These are phyloP conservation scores for Lissonota sp. DNA, from an alignment of 2,888 invertebrate species.

Conservation along the genomic window DNA sequence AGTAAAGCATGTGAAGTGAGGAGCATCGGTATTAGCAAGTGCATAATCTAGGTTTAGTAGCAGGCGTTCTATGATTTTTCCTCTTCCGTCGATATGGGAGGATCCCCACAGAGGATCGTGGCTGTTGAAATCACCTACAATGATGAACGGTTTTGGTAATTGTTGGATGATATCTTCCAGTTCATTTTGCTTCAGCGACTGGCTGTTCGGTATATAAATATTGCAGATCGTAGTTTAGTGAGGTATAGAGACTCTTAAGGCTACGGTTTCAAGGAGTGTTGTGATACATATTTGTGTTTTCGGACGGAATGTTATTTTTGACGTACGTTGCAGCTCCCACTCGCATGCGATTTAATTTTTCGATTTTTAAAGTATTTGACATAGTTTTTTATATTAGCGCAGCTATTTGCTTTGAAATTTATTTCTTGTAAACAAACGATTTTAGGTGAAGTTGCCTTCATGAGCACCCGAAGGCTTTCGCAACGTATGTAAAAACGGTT, in stretches of 20 bases:
- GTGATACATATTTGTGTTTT: not conserved
- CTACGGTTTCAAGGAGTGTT: constrained; percentile 13
- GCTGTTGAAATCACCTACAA: constrained; percentile 64
- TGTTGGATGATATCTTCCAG: constrained; percentile 57
- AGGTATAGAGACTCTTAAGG: constrained; percentile 33
- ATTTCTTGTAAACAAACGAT: constrained; percentile 64
- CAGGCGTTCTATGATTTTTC: constrained; percentile 2
- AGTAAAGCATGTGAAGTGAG: constrained; percentile 13
- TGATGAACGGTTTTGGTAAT: constrained; percentile 67
- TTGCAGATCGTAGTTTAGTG: constrained; percentile 55
- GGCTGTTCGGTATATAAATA: no score
- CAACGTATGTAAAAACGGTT: constrained; percentile 29
- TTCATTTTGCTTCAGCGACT: no score
- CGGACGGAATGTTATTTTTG: constrained; percentile 23
- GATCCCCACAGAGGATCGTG: not conserved
- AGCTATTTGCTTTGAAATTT: constrained; percentile 47
- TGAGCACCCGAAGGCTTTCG: constrained; percentile 44
- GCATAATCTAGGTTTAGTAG: not conserved
- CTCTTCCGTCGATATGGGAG: not conserved
- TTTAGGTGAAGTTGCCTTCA: constrained; percentile 30
- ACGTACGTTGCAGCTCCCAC: constrained; percentile 52
- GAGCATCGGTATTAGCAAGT: not conserved
- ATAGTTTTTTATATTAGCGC: constrained; percentile 42
- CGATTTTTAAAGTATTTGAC: not conserved
- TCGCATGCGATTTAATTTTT: constrained; percentile 22